Evolutionary conservation across 2,888 invertebrate species (phyloP).

Genomic region (Ophonus ardosiacus): DNA sequence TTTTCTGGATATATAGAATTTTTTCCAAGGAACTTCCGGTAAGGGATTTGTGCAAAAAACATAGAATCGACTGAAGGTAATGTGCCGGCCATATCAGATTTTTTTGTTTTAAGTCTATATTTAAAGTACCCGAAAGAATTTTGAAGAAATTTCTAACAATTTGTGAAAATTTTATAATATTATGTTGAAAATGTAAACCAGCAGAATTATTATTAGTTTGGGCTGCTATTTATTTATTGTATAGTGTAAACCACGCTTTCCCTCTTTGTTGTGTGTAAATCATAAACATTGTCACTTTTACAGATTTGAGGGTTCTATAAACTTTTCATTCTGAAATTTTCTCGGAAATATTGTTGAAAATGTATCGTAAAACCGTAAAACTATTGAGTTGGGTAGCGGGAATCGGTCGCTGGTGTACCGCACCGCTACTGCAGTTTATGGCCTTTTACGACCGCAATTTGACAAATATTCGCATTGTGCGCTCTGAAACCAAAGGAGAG

Average conservation of each 20-base stretch:
- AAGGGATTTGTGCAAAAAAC: no score
- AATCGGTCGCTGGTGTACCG: constrained; percentile 21
- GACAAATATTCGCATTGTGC: constrained; percentile 31
- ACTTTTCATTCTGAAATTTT: neutral
- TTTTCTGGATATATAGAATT: no score
- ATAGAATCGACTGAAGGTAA: no score
- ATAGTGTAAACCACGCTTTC: neutral
- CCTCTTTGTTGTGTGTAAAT: constrained; percentile 14
- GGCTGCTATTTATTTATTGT: neutral
- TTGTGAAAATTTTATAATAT: no score
- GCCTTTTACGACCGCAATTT: constrained; percentile 40
- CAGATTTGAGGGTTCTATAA: neutral
- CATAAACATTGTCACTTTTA: neutral
- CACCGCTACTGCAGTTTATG: constrained; percentile 30
- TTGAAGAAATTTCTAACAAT: no score
- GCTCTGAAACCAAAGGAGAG: neutral
- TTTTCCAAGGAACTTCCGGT: no score
- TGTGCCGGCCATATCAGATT: no score
- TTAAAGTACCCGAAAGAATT: no score
- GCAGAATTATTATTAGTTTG: no score
- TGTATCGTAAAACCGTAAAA: constrained; percentile 21
- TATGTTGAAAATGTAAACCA: no score
- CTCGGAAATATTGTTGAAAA: neutral
- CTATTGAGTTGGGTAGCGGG: neutral
- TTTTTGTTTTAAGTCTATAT: no score